Evolutionary conservation across 2,797 vertebrate genomes (phyloP), one percentile per base, ranked within the genome.

Genomic region (Parauchenoglanis punctatus): DNA sequence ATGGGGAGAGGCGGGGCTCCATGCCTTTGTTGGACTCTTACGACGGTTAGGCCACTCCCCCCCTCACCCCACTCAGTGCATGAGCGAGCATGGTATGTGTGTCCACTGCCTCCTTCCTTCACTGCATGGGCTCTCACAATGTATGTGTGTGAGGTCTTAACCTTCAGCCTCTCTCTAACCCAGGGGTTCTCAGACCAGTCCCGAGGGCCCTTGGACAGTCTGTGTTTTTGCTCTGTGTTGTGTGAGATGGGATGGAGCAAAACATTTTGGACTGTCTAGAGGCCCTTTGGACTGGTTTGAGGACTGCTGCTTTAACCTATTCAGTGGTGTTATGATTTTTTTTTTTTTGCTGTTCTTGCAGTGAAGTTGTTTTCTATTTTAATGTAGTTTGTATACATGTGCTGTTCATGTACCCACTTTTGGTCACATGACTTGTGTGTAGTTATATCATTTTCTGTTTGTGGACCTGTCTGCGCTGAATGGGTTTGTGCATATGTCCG

Each of bases 31-130:
- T 95, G 94, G 95, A 96, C 93, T 95, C 95, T 93, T 96, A 95
- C 89, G 95, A 96, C 94, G 96, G 96, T 96, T 96, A 96, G 96
- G 91, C 94, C 87, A 92, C 95, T 93, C 94, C 94, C 92, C 93
- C 88, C 78, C 87, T 88, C 88, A 85, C 89, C 93, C 92, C 92
- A 95, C 93, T 93, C 94, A 95, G 93, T 96, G 95, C 96, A 96
- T 96, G 96, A 95, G 93, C 93, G 89, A 63, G 96, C 95, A 95
- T 96, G 95, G 95, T 96, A 95, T 95, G 96, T 96, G 94, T 95
- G 94, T 94, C 91, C 92, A 90, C 88, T 72, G 93, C 93, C 85
- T 93, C 91, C 88, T 92, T 80, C 87, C 93, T 94, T 86, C 92
- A 91, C 90, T 81, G 94, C 95, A 93, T 93, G 93, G 93, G 92